phyloP scores from a whole-genome alignment of 1,140 invertebrate genomes.

The Agrilus planipennis region DNA sequence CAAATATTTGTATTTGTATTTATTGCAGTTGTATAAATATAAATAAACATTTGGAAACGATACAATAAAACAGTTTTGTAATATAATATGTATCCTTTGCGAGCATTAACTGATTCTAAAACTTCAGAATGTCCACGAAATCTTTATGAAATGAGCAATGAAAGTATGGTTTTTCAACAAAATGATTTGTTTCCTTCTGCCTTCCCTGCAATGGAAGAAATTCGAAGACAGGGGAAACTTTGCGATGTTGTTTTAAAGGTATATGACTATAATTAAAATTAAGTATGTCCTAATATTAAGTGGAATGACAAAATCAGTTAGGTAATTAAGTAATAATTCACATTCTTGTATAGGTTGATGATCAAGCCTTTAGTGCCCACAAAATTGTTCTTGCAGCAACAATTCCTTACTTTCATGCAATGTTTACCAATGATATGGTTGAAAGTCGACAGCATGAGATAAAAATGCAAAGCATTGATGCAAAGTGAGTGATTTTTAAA shows the following conservation, averaged over 20 bases:
- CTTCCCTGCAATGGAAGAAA: conserved; percentile 74
- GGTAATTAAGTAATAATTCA: not conserved
- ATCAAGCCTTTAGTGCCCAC: conserved; percentile 70
- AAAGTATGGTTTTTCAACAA: conserved; percentile 47
- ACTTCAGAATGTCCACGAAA: conserved; percentile 17
- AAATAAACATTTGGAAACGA: no score
- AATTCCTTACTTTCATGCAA: conserved; percentile 85
- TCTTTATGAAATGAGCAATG: conserved; percentile 32
- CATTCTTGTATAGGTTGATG: conserved; percentile 52
- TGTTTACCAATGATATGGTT: conserved; percentile 84
- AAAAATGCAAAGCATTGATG: conserved; percentile 68
- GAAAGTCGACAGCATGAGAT: conserved; percentile 77
- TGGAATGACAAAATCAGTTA: no score
- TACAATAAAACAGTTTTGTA: no score
- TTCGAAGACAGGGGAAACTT: conserved; percentile 67
- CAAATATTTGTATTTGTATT: no score
- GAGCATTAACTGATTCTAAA: no score
- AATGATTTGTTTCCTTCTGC: conserved; percentile 55
- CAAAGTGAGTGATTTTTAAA: conserved; percentile 44
- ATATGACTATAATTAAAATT: conserved; percentile 17
- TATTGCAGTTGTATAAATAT: no score
- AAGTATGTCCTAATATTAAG: not conserved
- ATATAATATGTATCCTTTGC: no score
- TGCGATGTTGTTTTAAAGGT: conserved; percentile 83
- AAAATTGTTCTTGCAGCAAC: conserved; percentile 74